Evolutionary conservation across 2,797 vertebrate genomes (phyloP).

Genomic region (Notoglanidium macrostoma): DNA sequence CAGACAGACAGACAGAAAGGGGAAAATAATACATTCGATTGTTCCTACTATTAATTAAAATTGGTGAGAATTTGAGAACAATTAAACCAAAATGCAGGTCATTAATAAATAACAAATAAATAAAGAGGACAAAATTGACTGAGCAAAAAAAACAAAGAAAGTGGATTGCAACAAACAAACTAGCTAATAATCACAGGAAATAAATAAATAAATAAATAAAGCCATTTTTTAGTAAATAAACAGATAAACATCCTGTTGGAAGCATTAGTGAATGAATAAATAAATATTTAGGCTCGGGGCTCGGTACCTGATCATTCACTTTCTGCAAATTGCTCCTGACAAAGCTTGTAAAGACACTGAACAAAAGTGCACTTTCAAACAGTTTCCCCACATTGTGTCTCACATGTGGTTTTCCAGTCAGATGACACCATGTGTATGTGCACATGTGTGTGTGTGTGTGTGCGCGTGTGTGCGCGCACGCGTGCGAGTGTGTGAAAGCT

Average conservation of each 20-base stretch:
- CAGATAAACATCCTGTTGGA: background rate
- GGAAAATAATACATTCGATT: background rate
- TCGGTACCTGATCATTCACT: background rate
- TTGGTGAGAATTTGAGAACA: background rate
- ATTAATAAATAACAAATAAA: background rate
- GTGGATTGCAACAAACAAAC: background rate
- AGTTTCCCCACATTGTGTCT: background rate
- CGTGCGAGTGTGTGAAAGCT: constrained; percentile 38
- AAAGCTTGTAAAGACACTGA: background rate
- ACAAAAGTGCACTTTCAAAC: constrained; percentile 1
- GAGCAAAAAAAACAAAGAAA: background rate
- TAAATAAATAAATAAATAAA: background rate
- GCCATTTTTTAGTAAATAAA: background rate
- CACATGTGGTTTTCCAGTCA: constrained; percentile 15
- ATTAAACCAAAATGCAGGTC: background rate
- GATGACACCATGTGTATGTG: constrained; percentile 41
- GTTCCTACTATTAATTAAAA: background rate
- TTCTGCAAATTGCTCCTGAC: background rate
- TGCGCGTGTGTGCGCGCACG: constrained; percentile 30
- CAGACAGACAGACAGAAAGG: background rate
- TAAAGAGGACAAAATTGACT: background rate
- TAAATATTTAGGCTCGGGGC: background rate
- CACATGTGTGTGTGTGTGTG: background rate
- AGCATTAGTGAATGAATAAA: background rate
- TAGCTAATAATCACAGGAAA: background rate